Percentiles rank a stretch among this genome's conserved stretches.
phyloP scores from a whole-genome alignment of 1,140 invertebrate species.

The Meloidogyne floridensis region DNA sequence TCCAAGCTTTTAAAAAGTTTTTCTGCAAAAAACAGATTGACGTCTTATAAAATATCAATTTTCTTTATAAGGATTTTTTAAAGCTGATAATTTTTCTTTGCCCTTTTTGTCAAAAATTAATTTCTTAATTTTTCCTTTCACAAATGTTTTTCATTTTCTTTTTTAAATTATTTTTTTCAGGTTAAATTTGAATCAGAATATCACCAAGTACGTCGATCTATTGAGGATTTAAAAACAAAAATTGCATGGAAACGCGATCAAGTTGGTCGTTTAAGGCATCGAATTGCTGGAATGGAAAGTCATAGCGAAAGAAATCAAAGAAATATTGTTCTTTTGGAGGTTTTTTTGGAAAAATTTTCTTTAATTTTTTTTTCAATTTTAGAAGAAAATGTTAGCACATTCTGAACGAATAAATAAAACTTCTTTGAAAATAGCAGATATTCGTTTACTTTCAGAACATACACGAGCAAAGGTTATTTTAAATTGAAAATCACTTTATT shows the following conservation, averaged over 20 bases:
- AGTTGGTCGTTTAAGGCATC: slow-evolving; percentile 23
- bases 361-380: not conserved
- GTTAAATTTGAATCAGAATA: slow-evolving; percentile 33
- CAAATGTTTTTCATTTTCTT: not conserved
- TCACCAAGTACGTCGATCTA: slow-evolving; percentile 20
- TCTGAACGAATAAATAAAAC: slow-evolving; percentile 32
- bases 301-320: slow-evolving; percentile 23
- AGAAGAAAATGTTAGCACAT: slow-evolving; percentile 32
- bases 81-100: too few relatives aligned
- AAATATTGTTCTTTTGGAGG: slow-evolving; percentile 33
- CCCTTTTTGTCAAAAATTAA: too few relatives aligned
- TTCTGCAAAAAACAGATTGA: too few relatives aligned
- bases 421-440: slow-evolving; percentile 5
- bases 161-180: not conserved
- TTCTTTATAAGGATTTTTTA: too few relatives aligned
- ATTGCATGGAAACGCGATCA: slow-evolving; percentile 28
- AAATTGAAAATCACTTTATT: too few relatives aligned
- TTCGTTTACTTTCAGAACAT: not conserved
- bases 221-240: slow-evolving; percentile 26
- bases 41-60: too few relatives aligned
- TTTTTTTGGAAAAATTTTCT: slow-evolving; percentile 21
- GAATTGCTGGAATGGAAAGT: slow-evolving; percentile 19
- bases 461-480: slow-evolving; percentile 8
- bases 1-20: too few relatives aligned
- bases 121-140: not conserved